These are phyloP conservation scores for Ceratina japonica DNA, from an alignment of 1,140 invertebrate species.

Conservation along the genomic window DNA sequence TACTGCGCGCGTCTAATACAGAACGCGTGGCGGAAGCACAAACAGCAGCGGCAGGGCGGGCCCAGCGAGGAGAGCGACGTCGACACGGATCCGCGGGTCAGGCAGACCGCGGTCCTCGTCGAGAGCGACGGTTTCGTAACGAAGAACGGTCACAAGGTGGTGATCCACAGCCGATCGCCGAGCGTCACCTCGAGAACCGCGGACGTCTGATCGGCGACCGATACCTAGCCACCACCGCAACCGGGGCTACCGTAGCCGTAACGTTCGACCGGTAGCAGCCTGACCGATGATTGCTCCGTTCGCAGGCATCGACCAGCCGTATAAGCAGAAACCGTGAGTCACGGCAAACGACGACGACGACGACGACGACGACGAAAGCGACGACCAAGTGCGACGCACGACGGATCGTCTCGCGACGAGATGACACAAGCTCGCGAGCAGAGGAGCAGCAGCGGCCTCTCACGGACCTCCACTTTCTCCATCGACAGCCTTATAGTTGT, in stretches of 20 bases:
- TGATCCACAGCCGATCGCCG: constrained; percentile 91
- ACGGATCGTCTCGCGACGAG: too few relatives aligned
- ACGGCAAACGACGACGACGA: too few relatives aligned
- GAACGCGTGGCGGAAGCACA: constrained; percentile 94
- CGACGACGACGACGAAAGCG: too few relatives aligned
- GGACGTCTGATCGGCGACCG: constrained; percentile 88
- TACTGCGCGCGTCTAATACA: constrained; percentile 97
- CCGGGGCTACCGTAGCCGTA: constrained; percentile 24
- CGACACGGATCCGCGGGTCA: constrained; percentile 76
- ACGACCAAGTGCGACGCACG: too few relatives aligned
- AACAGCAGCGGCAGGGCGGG: constrained; percentile 83
- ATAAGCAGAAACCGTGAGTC: background rate
- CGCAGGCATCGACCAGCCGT: constrained; percentile 8
- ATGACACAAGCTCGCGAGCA: constrained; percentile 38
- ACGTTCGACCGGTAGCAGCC: constrained; percentile 28
- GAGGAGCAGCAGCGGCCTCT: constrained; percentile 39
- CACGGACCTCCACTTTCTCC: constrained; percentile 56
- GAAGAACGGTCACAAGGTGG: constrained; percentile 92
- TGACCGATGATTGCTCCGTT: constrained; percentile 38
- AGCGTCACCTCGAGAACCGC: constrained; percentile 89
- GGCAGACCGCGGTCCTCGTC: constrained; percentile 89
- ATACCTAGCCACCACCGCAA: constrained; percentile 56
- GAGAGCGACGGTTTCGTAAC: constrained; percentile 90
- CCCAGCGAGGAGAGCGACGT: constrained; percentile 78
- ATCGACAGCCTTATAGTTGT: constrained; percentile 76